Evolutionary conservation across 2,797 vertebrate species (phyloP), one percentile per base, ranked within the genome.

Genomic region (Clarias laeviceps): DNA sequence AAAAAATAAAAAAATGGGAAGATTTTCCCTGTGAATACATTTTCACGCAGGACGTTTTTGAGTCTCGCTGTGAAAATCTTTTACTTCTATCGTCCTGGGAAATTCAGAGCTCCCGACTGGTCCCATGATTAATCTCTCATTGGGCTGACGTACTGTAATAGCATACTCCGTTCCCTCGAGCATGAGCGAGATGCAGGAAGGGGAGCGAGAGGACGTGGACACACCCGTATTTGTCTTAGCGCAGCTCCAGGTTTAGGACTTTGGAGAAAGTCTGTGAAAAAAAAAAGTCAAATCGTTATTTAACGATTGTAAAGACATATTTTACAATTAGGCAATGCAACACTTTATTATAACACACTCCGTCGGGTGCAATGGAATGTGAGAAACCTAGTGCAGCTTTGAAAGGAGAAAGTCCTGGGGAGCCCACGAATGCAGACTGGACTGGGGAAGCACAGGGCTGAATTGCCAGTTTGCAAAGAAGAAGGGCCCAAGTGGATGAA

Each of bases 221-320:
- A 89, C 91, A 84, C 91, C 90, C 89, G 57, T 86, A 65, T 90
- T 88, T 88, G 89, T 87, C 29, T 78, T 62, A 79, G 83, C 80
- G 87, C 45, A 61, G 84, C 81, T 87, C 27, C 87, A 78, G 84
- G 76, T 77, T 69, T 29, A 7, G 54, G 3, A 18, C 37, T 14
- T 66, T 54, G 17, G 22, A 40, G 29, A 66, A 66, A 65, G 8
- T 20, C 34, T 3, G 14, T 0, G 27, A 7, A 66, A 66, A 24
- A 45, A 9, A 24, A 29, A 45, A 18, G 34, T 45, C 59, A 27
- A 27, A 74, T 27, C 24, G 14, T 62, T 79, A 32, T 76, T 15
- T 22, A 76, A 76, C 27, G 15, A 27, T 11, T n/a, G 15, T 15
- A 8, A 73, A 74, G 45, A 56, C 27, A 3, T 57, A 32, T 61